A percentile compares a stretch with the other conserved stretches of the same genome.
phyloP scores from a whole-genome alignment of 2,113 vertebrate species.

The Arothron firmamentum region DNA sequence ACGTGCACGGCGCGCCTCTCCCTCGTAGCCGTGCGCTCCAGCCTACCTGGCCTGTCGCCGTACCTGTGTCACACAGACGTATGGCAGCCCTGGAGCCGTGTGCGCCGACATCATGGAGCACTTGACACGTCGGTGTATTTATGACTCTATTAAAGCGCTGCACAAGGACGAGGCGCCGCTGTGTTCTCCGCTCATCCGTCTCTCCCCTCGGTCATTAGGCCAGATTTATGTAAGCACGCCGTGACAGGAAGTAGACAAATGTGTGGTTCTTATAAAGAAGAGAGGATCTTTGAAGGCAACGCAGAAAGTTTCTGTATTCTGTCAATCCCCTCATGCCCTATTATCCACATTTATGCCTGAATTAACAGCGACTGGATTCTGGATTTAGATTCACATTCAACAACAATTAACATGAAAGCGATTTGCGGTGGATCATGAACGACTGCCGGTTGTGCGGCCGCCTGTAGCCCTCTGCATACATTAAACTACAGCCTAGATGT shows the following conservation, averaged over 20 bases:
- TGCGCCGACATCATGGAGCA: slow-evolving; percentile 40
- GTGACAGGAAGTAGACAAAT: slow-evolving; percentile 41
- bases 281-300: slow-evolving; percentile 20
- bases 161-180: slow-evolving; percentile 62
- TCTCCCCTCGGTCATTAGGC: slow-evolving; percentile 47
- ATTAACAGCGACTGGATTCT: background rate
- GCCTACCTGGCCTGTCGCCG: slow-evolving; percentile 24
- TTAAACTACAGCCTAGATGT: background rate
- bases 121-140: slow-evolving; percentile 61
- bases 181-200: slow-evolving; percentile 24
- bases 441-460: background rate
- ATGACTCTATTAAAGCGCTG: slow-evolving; percentile 68
- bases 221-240: slow-evolving; percentile 56
- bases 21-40: slow-evolving; percentile 11
- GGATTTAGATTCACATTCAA: too few relatives aligned
- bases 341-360: background rate
- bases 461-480: background rate
- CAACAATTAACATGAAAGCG: too few relatives aligned
- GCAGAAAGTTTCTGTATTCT: slow-evolving; percentile 10
- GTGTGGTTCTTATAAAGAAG: slow-evolving; percentile 25
- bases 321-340: background rate
- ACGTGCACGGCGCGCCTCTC: background rate
- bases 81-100: slow-evolving; percentile 61
- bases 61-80: slow-evolving; percentile 40
- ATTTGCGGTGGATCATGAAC: background rate